Conservation (phyloP, 1,140 invertebrate genomes). For the silkworm (Bombyx mori) region ASM3026992v2 NC_085111.1:15493001-15493500, state of each 20-base stretch:
- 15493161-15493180: too few relatives aligned
- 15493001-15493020: too few relatives aligned
- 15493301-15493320: neutral
- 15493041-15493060: too few relatives aligned
- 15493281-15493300: conserved; percentile 72
- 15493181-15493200: conserved; percentile 36
- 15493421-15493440: conserved; percentile 96
- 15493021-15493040: too few relatives aligned
- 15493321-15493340: conserved; percentile 7
- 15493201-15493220: conserved; percentile 83
- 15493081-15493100: too few relatives aligned
- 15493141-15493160: too few relatives aligned
- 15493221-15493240: conserved; percentile 94
- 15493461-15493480: neutral
- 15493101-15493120: too few relatives aligned
- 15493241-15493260: conserved; percentile 94
- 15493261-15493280: conserved; percentile 96
- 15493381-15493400: conserved; percentile 94
- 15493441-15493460: conserved; percentile 91
- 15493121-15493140: too few relatives aligned
- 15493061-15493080: too few relatives aligned
- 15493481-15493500: too few relatives aligned
- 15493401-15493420: conserved; percentile 97
- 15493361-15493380: conserved; percentile 93
- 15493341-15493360: conserved; percentile 87